Evolutionary conservation across 2,888 invertebrate genomes (phyloP).

Genomic region (Gari tellinella): DNA sequence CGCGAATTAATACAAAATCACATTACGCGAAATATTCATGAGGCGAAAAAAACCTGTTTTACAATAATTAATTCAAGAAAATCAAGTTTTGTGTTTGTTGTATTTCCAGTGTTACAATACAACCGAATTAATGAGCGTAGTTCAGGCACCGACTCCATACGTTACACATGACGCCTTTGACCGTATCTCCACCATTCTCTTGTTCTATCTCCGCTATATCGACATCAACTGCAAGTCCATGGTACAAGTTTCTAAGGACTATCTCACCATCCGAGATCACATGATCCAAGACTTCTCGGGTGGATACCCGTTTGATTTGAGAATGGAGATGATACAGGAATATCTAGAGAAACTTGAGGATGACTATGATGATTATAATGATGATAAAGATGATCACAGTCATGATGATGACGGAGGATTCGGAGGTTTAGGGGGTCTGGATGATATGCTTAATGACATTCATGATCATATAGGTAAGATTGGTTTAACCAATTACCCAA

Average conservation of each 20-base stretch:
- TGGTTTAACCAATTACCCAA: no score
- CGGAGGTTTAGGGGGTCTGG: conserved; percentile 1
- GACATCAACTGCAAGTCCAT: conserved; percentile 26
- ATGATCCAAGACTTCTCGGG: conserved; percentile 15
- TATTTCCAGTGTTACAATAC: conserved; percentile 58
- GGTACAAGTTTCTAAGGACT: conserved; percentile 19
- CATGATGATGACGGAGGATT: conserved; percentile 7
- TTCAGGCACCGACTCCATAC: conserved; percentile 14
- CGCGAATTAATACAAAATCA: no score
- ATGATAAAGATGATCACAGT: conserved; percentile 10
- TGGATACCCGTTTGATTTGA: conserved; percentile 10
- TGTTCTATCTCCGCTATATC: conserved; percentile 38
- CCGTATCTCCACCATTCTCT: conserved; percentile 34
- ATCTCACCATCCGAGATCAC: not conserved
- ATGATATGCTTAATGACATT: no score
- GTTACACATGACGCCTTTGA: conserved; percentile 36
- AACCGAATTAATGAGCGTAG: conserved; percentile 14
- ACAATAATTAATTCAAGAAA: no score
- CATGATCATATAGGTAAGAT: no score
- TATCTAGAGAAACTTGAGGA: conserved; percentile 53
- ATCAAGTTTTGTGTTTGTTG: no score
- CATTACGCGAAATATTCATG: no score
- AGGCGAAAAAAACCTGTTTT: no score
- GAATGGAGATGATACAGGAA: conserved; percentile 52
- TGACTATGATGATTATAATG: conserved; percentile 48